Evolutionary conservation across 2,888 invertebrate species (phyloP), one percentile per base, ranked within the genome.

Genomic region (Eupsilia transversa): DNA sequence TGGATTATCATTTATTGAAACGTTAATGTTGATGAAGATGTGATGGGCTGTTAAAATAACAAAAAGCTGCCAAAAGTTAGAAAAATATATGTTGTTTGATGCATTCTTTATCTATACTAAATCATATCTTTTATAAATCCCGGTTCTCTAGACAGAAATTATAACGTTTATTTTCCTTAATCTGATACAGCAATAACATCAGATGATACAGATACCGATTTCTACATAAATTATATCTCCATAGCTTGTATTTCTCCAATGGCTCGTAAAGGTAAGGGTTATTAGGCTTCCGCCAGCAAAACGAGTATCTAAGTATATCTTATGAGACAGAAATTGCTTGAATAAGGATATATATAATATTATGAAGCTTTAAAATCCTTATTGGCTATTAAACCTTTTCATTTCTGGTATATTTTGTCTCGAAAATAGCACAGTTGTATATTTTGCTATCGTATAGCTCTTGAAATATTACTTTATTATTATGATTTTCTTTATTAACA

Each of bases 261-360:
- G 17, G 54, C 59, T 70, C 84, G 63, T 81, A 83, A 81, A 83
- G 66, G 84, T 70, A 74, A 67, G 69, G 70, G 81, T 79, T 81
- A 81, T 79, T 79, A 81, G 70, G 57, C 80, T 74, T 59, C 80
- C 54, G 59, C 60, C 63, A 65, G 59, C 65, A 66, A 79, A 74
- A 81, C 74, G 80, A 56, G 70, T 74, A 60, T 61, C 79, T 61
- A 72, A 83, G 74, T 79, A 64, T 68, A 69, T 78, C 49, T 79
- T 81, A 79, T 63, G 84, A 67, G 67, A 71, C 74, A 68, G 74
- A 59, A 71, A 81, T 79, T 79, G 49, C 80, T 60, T 61, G 56
- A 60, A 69, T 52, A 69, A 65, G 49, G 49, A 65, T 38, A 56
- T 70, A 80, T 77, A 56, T 69, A 54, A 63, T 70, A 70, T 43